Conservation (phyloP, 2,113 vertebrate genomes). For the Burhinus bistriatus region DNA sequence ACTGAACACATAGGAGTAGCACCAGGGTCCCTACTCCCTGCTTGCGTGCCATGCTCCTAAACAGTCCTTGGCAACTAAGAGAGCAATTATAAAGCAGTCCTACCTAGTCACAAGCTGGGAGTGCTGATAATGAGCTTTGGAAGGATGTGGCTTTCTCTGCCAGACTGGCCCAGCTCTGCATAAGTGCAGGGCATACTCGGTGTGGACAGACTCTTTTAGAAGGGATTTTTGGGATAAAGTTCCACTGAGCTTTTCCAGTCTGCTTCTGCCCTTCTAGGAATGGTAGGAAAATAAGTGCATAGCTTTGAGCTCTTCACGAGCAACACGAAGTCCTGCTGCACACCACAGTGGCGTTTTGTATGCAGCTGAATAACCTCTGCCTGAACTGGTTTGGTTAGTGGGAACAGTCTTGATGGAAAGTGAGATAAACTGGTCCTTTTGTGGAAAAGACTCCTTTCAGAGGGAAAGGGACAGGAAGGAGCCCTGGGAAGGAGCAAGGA, state of each 20-base stretch:
- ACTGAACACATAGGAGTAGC: neutral
- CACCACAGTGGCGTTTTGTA: no score
- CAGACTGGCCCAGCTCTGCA: neutral
- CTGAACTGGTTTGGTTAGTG: neutral
- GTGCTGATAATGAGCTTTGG: neutral
- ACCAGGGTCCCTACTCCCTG: neutral
- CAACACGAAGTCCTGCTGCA: neutral
- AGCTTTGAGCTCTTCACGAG: neutral
- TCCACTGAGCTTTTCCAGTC: neutral
- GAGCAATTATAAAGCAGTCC: neutral
- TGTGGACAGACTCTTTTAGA: neutral
- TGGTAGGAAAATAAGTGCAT: accelerated
- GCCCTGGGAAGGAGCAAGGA: neutral
- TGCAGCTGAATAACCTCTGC: neutral
- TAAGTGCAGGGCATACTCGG: neutral
- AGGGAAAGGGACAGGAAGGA: neutral
- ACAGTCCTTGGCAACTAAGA: neutral
- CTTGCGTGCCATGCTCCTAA: neutral
- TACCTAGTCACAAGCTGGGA: neutral
- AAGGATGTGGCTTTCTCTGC: neutral
- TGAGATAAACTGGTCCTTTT: neutral
- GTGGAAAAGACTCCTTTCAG: neutral
- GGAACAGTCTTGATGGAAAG: neutral
- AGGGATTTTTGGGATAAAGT: neutral
- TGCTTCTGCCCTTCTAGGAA: neutral